These are phyloP conservation scores for Caenorhabditis japonica DNA, from an alignment of 2,888 invertebrate species.

Conservation along the genomic window DNA sequence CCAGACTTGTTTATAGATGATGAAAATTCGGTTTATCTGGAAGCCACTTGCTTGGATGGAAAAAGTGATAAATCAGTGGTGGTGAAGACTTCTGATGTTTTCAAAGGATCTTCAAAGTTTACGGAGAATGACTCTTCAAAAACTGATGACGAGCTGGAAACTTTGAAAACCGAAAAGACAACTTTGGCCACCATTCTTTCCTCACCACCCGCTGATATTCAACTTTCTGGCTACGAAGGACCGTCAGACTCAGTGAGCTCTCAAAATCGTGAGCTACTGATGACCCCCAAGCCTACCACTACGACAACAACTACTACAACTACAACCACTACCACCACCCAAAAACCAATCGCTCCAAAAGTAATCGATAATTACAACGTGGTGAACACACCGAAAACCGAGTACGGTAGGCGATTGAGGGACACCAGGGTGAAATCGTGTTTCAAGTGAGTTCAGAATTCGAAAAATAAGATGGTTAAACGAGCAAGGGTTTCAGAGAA, in stretches of 20 bases:
- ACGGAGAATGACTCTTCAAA: constrained; percentile 19
- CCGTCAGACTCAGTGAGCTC: constrained; percentile 55
- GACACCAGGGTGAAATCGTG: constrained; percentile 58
- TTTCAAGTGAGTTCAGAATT: constrained; percentile 57
- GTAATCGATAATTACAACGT: constrained; percentile 58
- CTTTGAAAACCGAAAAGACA: constrained; percentile 27
- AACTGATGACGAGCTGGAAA: constrained; percentile 19
- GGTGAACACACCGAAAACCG: constrained; percentile 46
- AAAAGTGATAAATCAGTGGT: constrained; percentile 44
- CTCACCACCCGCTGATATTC: constrained; percentile 13
- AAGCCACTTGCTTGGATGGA: constrained; percentile 60
- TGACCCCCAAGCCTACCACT: constrained; percentile 38
- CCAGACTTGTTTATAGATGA: constrained; percentile 69
- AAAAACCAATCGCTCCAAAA: constrained; percentile 44
- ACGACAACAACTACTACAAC: constrained; percentile 40
- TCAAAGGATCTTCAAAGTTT: constrained; percentile 49
- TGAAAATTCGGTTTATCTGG: constrained; percentile 64
- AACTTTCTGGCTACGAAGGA: constrained; percentile 61
- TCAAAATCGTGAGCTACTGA: constrained; percentile 34
- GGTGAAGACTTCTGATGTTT: constrained; percentile 47
- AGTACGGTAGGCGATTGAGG: constrained; percentile 56
- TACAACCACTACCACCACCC: constrained; percentile 26
- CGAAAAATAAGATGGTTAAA: background rate
- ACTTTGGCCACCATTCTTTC: constrained; percentile 24
- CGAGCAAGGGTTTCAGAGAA: constrained; percentile 46